Evolutionary conservation across 1,140 invertebrate species (phyloP), one percentile per base, ranked within the genome.

Genomic region (Drosophila carrolli): DNA sequence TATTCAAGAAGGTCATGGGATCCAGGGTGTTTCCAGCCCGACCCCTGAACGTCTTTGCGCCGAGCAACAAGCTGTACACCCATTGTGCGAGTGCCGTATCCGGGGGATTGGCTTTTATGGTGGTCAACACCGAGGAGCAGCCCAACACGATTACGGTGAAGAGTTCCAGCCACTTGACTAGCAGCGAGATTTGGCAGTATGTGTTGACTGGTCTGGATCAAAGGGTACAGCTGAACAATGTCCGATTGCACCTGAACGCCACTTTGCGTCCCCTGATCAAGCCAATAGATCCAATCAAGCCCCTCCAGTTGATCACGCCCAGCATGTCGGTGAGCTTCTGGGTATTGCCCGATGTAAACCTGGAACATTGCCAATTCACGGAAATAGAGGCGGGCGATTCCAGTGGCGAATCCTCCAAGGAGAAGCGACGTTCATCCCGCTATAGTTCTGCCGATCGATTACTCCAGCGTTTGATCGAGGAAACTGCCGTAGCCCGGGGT

Each of bases 1-100:
- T 92, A 6, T 92, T 92, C 37, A 92, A 92, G 48, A 90, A 91
- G 66, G 80, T 92, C 1, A 92, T 92, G 91, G 91, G 91, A 5
- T 90, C 90, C 0, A 54, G 86, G 1, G 91, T 92, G 0, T 92
- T 92, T 47, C 88, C 84, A 0, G 84, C 91, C 1, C 56, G 80
- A 5, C 90, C 90, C 0, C 61, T 91, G 10, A 83, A 85, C 29
- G 50, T 75, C 3, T 81, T 91, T 16, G 48, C 75, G 2, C 81
- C 84, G 0, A 83, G 53, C 56, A 91, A 91, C 14, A 90, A 92
- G 8, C 46, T 92, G 0, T 92, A 92, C 11, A 88, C 91, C 1
- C 91, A 92, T 13, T 92, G 91, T 27, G 90, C 91, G 7, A 91
- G 90, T 55, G 78, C 58, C 0, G 75, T 92, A 5, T 91, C 90